Base-by-base conservation (phyloP, 2,797 vertebrate species). In the Passerculus sandwichensis region DNA sequence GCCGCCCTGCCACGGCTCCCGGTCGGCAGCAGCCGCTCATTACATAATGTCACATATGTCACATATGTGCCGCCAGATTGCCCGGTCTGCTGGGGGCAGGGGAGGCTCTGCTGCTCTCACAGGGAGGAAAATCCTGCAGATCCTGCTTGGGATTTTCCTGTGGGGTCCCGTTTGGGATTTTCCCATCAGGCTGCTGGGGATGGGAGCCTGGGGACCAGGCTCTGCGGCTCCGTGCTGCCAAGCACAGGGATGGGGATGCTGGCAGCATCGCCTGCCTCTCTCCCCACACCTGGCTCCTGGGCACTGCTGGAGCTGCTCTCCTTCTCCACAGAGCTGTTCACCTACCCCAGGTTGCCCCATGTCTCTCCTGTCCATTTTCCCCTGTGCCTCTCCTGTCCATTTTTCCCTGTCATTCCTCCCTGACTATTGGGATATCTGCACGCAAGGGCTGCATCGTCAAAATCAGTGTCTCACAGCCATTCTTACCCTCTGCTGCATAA, bases 391-490 rank as follows among this genome's bases (percentile, higher is more conserved):
- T 45, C 25, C 53, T 15, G 34, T 4, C 67, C 40, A 0, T 17
- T 53, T 25, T 6, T 0, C 34, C 66, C 40, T 7, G 4, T 15
- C 87, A 7, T 1, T 66, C 15, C 27, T 34, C 44, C 26, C n/a
- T 0, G 0, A 26, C 44, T 6, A 57, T 21, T 42, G 2, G 57
- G 17, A 1, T n/a, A 32, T 6, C 23, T 0, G 0, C 40, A 9
- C 26, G 5, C 34, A 11, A 36, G 40, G 56, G 44, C 32, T 47
- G 36, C 1, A 0, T 9, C 16, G 36, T 34, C 50, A 53, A 73
- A 61, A 36, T 7, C 42, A 4, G 23, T 0, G 40, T 38, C 14
- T 38, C 12, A 11, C 10, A 40, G 80, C 42, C 32, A 13, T 34
- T 34, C 57, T 38, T 30, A 23, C 45, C 26, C 13, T 76, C 57